Evolutionary conservation across 2,797 vertebrate genomes (phyloP).

Genomic region (Gorsachius magnificus): DNA sequence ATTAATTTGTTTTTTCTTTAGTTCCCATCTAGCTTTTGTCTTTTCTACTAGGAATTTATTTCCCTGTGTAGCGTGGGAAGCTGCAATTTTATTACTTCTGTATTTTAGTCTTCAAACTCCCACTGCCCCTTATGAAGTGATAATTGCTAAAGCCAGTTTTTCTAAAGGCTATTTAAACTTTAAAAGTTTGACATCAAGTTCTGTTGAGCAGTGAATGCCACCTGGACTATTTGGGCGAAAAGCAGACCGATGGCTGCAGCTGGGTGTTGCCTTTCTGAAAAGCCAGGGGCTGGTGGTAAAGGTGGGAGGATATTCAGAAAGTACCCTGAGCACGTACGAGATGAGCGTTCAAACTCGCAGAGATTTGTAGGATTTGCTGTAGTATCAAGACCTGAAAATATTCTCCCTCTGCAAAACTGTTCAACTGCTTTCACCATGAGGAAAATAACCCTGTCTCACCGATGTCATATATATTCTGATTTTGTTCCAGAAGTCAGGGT

Average conservation of each 20-base stretch:
- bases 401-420: not conserved
- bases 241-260: not conserved
- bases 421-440: not conserved
- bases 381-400: not conserved
- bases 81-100: constrained; percentile 59
- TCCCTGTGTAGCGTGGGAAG: constrained; percentile 40
- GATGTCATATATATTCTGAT: not conserved
- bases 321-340: not conserved
- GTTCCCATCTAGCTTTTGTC: constrained; percentile 1
- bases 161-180: constrained; percentile 52
- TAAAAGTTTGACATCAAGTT: constrained; percentile 20
- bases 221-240: constrained; percentile 23
- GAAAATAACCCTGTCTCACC: not conserved
- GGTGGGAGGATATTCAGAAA: not conserved
- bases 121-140: constrained; percentile 59
- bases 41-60: constrained; percentile 30
- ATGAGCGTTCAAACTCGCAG: not conserved
- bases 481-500: not conserved
- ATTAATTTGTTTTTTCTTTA: constrained; percentile 25
- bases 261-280: not conserved
- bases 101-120: constrained; percentile 68
- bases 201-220: constrained; percentile 14
- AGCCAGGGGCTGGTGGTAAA: not conserved
- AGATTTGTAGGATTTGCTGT: not conserved
- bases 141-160: constrained; percentile 60